phyloP scores from a whole-genome alignment of 2,113 vertebrate species.

The Scatophagus argus region DNA sequence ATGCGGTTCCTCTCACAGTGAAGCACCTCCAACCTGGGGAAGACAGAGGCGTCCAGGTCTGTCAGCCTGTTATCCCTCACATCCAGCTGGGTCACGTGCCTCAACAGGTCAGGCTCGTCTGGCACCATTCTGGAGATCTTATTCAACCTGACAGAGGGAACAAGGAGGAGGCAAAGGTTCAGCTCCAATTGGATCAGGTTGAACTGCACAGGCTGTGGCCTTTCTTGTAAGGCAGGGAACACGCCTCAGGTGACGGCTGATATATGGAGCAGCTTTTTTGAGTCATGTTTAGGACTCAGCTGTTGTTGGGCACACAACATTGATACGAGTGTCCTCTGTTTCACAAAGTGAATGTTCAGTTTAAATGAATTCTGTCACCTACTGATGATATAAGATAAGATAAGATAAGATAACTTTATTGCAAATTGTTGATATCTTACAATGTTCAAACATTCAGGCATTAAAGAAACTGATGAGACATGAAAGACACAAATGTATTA shows the following conservation, averaged over 20 bases:
- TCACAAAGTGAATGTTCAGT: not conserved
- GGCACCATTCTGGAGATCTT: conserved; percentile 86
- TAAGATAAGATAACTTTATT: too few relatives aligned
- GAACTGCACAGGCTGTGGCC: conserved; percentile 45
- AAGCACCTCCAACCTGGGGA: conserved; percentile 93
- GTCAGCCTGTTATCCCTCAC: conserved; percentile 93
- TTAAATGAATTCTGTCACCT: not conserved
- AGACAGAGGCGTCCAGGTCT: conserved; percentile 90
- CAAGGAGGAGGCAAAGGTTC: conserved; percentile 47
- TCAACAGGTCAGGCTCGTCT: conserved; percentile 90
- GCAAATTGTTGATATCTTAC: too few relatives aligned
- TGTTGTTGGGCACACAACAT: not conserved
- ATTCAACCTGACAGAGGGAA: conserved; percentile 88
- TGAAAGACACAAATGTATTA: not conserved
- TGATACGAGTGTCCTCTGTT: not conserved
- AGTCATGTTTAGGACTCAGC: conserved; percentile 5
- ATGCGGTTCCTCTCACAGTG: conserved; percentile 96
- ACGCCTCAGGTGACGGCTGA: conserved; percentile 43
- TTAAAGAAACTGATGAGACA: not conserved
- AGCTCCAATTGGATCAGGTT: conserved; percentile 38
- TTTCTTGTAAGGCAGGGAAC: conserved; percentile 47
- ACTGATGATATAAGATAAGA: too few relatives aligned
- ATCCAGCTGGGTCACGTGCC: conserved; percentile 94
- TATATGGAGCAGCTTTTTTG: conserved; percentile 15
- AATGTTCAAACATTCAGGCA: not conserved